Base-by-base conservation (phyloP, 2,888 invertebrate genomes). In the Hemaris fuciformis region DNA sequence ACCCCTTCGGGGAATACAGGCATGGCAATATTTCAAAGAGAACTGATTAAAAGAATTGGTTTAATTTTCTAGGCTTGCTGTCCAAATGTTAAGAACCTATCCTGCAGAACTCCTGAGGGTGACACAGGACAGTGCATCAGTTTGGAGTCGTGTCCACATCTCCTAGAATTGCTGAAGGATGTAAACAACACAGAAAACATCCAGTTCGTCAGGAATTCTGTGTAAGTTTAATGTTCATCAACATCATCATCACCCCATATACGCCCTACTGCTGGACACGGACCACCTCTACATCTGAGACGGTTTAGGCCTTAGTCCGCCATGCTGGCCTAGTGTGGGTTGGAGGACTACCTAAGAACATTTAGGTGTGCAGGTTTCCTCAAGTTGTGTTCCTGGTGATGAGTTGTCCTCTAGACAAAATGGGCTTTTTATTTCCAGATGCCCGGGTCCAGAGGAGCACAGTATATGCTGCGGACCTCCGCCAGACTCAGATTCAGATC, bases 391-490 rank as follows among this genome's bases (percentile, higher is more conserved):
- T n/a, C n/a, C n/a, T n/a, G n/a, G n/a, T n/a, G n/a, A n/a, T n/a
- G n/a, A n/a, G n/a, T n/a, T n/a, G n/a, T n/a, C n/a, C n/a, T n/a
- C n/a, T n/a, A n/a, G n/a, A n/a, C n/a, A n/a, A n/a, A n/a, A n/a
- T n/a, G n/a, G n/a, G n/a, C n/a, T n/a, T n/a, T 41, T 27, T 6
- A 22, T 10, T 60, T 63, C n/a, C 70, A 84, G 87, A 62, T 89
- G 86, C 62, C 38, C 64, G 5, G 80, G 82, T 22, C 53, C 72
- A 2, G 76, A 70, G 5, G 20, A 68, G 57, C 81, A 74, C 64
- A 84, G 84, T 77, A 77, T 93, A 41, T 84, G 91, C 75, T 83
- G 91, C 71, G 76, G 77, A 6, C 74, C 75, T 0, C 23, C 48
- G 4, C 57, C 66, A 3, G n/a, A 48, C 0, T n/a, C 2, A 4